Base-by-base conservation (phyloP, 2,797 vertebrate genomes). In the Pseudochaenichthys georgianus region DNA sequence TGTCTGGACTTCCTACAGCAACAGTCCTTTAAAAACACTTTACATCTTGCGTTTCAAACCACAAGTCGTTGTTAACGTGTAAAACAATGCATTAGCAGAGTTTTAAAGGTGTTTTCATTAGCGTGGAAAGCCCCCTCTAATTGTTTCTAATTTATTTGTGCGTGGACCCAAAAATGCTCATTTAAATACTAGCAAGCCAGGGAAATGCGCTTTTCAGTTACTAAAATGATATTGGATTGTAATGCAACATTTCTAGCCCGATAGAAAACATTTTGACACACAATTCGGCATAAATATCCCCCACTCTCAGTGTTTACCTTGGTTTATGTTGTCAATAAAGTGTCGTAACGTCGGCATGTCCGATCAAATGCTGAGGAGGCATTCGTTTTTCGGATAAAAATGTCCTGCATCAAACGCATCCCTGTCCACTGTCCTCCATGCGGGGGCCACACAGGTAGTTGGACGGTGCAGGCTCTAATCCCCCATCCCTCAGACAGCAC, bases 401-500 rank as follows among this genome's bases (percentile, higher is more conserved):
- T 58, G 65, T 79, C 73, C 75, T 78, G 91, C 90, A 75, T 93
- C 93, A 82, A 84, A 92, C 92, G 91, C 90, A 94, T 93, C 94
- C 92, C 79, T 90, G 84, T 80, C 81, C 85, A 78, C 87, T 90
- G 93, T 95, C 92, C 93, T 86, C 90, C 90, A 86, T 86, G 82
- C 90, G 76, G 95, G 88, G 97, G 96, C 97, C 97, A 97, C 97
- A 98, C 97, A 99, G 97, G 97, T 97, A 97, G 97, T 90, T 64
- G 85, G 83, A 89, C 87, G 92, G 88, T 92, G 92, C 90, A 90
- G 87, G 74, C 85, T 82, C 82, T 64, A 91, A 90, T 89, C 93
- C 93, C 93, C 94, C 96, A 96, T 96, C 94, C 92, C 93, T 91
- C 90, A 85, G 85, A 86, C 90, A 84, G 86, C 85, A 87, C 78